Conservation (phyloP, 2,113 vertebrate genomes). For the Lates calcarifer region DNA sequence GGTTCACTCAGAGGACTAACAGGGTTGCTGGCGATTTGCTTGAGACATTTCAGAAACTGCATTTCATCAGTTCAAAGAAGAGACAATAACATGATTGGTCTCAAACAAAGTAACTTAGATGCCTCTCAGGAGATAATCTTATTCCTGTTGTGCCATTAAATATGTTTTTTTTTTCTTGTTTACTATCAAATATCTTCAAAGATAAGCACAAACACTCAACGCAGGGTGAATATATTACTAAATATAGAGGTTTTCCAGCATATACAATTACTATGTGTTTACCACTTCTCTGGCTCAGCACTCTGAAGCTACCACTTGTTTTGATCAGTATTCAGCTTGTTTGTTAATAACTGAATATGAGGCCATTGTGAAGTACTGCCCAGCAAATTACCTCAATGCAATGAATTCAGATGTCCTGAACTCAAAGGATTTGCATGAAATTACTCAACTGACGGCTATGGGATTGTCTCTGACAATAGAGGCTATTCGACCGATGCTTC, state of each 20-base stretch:
- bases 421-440: slow-evolving; percentile 75
- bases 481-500: slow-evolving; percentile 52
- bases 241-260: not conserved
- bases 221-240: slow-evolving; percentile 10
- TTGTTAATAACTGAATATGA: slow-evolving; percentile 28
- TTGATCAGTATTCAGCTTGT: slow-evolving; percentile 40
- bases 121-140: not conserved
- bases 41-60: not conserved
- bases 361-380: slow-evolving; percentile 53
- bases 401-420: slow-evolving; percentile 58
- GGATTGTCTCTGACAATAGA: slow-evolving; percentile 68
- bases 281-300: slow-evolving; percentile 7
- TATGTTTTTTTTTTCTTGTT: not conserved
- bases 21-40: not conserved
- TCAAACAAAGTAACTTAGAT: not conserved
- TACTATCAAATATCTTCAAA: not conserved
- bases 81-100: not conserved
- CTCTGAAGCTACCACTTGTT: slow-evolving; percentile 38
- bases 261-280: slow-evolving; percentile 4
- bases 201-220: slow-evolving; percentile 13
- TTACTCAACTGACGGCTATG: slow-evolving; percentile 54
- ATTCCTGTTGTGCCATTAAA: not conserved
- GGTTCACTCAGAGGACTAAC: not conserved
- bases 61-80: not conserved
- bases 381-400: slow-evolving; percentile 59